Evolutionary conservation across 2,113 vertebrate species (phyloP), one percentile per base, ranked within the genome.

Genomic region (Epinephelus lanceolatus): DNA sequence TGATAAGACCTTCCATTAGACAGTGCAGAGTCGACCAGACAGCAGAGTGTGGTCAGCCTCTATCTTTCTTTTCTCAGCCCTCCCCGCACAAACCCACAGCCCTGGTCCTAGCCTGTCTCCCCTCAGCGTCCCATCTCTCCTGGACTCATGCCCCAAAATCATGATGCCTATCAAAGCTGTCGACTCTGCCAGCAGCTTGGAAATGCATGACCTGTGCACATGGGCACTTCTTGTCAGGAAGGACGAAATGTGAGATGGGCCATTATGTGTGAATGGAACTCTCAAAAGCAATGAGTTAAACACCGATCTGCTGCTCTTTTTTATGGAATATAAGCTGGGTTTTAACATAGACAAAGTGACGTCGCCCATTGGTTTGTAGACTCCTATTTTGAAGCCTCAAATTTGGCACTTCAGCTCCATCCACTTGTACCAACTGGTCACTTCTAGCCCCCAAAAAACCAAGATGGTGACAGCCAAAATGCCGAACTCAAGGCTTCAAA

Each of bases 1-100:
- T 63, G 94, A 95, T 95, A 95, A 95, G 89, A 88, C 88, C 91
- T 93, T 92, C 93, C 93, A 95, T 94, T 94, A 94, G 92, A 92
- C 83, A 78, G 76, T 56, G 82, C 76, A 82, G 86, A 86, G 81
- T 79, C 11, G 68, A 75, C 76, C 90, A 88, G 85, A 84, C 85
- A 56, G 90, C 76, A 69, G 78, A 88, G 84, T 85, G 83, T 85
- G 91, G 87, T 89, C 93, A 86, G 76, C 83, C 84, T 71, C 85
- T 78, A 88, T 87, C 87, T 66, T 75, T 80, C 68, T 78, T 61
- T 73, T 45, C 55, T 60, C 70, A 52, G 62, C 23, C 37, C 37
- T 62, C 61, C 30, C 23, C 47, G 69, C 51, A 25, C 40, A 53
- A 27, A 27, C 59, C 76, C 67, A 11, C 63, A 66, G 73, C 49